Evolutionary conservation across 2,888 invertebrate genomes (phyloP).

Genomic region (Drosophila meridionalis): DNA sequence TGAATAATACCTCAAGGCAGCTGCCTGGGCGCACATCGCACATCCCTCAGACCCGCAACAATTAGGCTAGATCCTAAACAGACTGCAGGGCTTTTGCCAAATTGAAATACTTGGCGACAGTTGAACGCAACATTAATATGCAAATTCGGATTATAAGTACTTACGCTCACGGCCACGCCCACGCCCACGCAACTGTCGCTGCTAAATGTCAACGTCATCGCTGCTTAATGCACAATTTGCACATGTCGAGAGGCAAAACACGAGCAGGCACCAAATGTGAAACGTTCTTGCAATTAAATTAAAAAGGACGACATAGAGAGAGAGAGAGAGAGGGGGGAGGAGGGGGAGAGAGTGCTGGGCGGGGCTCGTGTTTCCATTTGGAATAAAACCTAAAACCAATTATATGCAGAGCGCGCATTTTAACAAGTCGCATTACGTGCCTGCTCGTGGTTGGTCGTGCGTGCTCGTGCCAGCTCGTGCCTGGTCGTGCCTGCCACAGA

Average conservation of each 20-base stretch:
- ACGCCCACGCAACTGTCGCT: background rate
- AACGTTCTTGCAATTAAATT: conserved; percentile 55
- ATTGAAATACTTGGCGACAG: conserved; percentile 37
- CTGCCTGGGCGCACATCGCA: background rate
- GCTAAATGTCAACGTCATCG: conserved; percentile 29
- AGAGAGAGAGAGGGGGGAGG: too few species aligned
- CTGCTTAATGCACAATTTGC: conserved; percentile 38
- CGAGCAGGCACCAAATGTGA: conserved; percentile 16
- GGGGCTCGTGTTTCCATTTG: conserved; percentile 8
- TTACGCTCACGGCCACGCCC: background rate
- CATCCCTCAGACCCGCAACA: conserved; percentile 4
- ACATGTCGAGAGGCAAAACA: conserved; percentile 23
- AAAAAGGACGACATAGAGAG: conserved; percentile 34
- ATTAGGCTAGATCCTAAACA: conserved; percentile 30
- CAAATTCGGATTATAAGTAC: conserved; percentile 50
- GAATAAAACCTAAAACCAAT: background rate
- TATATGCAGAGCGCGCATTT: background rate
- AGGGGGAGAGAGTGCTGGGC: background rate
- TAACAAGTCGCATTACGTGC: background rate
- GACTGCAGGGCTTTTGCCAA: conserved; percentile 21
- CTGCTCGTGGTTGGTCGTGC: background rate
- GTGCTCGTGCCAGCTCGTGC: background rate
- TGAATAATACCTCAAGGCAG: conserved; percentile 53
- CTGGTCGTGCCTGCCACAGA: background rate
- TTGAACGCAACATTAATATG: conserved; percentile 43